These are phyloP conservation scores for Drosophila bifasciata DNA, from an alignment of 1,140 invertebrate species.

Conservation along the genomic window DNA sequence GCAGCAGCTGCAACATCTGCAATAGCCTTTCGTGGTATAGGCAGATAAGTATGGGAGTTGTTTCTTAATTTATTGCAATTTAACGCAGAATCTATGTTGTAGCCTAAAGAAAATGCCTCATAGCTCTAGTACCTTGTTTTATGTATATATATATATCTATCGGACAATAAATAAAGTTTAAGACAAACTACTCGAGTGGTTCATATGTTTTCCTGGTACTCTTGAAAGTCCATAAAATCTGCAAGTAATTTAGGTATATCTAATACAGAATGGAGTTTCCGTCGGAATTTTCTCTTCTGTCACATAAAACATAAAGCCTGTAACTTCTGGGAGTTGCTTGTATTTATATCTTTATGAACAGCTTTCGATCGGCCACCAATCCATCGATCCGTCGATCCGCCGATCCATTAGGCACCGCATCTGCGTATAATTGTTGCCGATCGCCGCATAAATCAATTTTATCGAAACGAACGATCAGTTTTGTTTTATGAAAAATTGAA, in stretches of 20 bases:
- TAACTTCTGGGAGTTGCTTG: conserved; percentile 17
- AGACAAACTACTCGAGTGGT: conserved; percentile 21
- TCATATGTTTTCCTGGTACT: background rate
- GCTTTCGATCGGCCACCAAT: conserved; percentile 30
- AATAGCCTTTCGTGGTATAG: no score
- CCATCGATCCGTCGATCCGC: conserved; percentile 54
- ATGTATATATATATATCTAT: conserved; percentile 64
- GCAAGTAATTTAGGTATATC: no score
- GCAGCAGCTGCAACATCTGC: conserved; percentile 38
- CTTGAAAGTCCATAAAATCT: no score
- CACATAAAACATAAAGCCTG: background rate
- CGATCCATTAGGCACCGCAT: conserved; percentile 81
- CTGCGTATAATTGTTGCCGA: conserved; percentile 80
- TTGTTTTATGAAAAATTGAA: conserved; percentile 78
- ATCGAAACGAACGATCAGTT: conserved; percentile 78
- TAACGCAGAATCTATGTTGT: conserved; percentile 36
- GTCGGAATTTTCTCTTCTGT: background rate
- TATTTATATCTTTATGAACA: conserved; percentile 49
- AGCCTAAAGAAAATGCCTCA: conserved; percentile 67
- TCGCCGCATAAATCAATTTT: conserved; percentile 82
- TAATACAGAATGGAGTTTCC: no score
- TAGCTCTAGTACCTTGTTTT: conserved; percentile 78
- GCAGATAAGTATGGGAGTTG: background rate
- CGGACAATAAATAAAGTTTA: conserved; percentile 79
- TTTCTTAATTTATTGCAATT: conserved; percentile 61